A percentile compares a stretch with the other conserved stretches of the same genome.
Evolutionary conservation across 2,113 vertebrate genomes (phyloP).

Genomic region (Aldabrachelys gigantea): DNA sequence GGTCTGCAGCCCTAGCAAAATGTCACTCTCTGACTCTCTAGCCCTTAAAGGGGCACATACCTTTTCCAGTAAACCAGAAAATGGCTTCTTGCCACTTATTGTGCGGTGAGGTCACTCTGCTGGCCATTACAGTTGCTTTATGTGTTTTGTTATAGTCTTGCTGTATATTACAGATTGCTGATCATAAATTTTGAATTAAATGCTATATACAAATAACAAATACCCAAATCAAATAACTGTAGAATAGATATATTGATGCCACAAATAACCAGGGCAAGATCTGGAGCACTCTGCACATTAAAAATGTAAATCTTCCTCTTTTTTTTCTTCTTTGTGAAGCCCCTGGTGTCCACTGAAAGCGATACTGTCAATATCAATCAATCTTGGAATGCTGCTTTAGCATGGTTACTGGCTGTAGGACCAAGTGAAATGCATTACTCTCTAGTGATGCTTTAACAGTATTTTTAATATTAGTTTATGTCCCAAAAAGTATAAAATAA

Average conservation of each 20-base stretch:
- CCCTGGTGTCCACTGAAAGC: not conserved
- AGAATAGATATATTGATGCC: not conserved
- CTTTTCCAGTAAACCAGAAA: not conserved
- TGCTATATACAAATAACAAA: not conserved
- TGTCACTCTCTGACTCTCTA: too few species aligned
- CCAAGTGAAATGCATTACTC: not conserved
- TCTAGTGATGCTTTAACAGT: not conserved
- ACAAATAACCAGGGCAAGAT: not conserved
- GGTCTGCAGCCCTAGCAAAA: too few species aligned
- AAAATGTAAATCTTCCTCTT: not conserved
- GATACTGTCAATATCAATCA: not conserved
- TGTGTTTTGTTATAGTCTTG: not conserved
- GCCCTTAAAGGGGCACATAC: not conserved
- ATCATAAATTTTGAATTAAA: not conserved
- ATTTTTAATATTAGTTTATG: not conserved
- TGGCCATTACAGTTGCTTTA: not conserved
- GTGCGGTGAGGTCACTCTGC: not conserved
- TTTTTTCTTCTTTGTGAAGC: not conserved
- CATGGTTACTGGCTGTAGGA: not conserved
- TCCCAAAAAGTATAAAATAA: not conserved
- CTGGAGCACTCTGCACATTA: not conserved
- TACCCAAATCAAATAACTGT: slow-evolving; percentile 5
- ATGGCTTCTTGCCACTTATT: too few species aligned
- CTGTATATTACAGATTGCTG: not conserved
- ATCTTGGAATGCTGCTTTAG: not conserved